Evolutionary conservation across 2,113 vertebrate species (phyloP).

Genomic region (Scatophagus argus): DNA sequence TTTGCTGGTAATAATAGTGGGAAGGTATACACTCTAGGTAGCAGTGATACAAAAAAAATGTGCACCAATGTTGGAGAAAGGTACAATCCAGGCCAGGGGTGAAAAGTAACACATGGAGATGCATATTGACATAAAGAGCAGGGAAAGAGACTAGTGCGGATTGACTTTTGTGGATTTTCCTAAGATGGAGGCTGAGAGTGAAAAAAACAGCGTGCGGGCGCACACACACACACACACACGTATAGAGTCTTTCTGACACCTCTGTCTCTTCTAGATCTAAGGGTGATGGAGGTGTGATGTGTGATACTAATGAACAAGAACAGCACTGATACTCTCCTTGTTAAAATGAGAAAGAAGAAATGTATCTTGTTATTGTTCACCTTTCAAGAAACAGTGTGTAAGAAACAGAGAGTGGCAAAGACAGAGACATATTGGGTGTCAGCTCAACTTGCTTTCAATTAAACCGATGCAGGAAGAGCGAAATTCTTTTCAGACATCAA

Average conservation of each 20-base stretch:
- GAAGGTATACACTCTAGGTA: background rate
- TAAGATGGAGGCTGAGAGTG: conserved; percentile 45
- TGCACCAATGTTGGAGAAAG: conserved; percentile 28
- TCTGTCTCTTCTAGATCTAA: conserved; percentile 72
- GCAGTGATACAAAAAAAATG: conserved; percentile 15
- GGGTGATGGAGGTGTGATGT: conserved; percentile 73
- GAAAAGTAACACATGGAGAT: conserved; percentile 57
- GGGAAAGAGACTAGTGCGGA: conserved; percentile 53
- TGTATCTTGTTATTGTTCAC: conserved; percentile 70
- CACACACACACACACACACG: conserved; percentile 27
- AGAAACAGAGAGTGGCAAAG: conserved; percentile 37
- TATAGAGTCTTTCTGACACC: conserved; percentile 73
- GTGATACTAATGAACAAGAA: conserved; percentile 75
- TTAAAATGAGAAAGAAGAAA: conserved; percentile 67
- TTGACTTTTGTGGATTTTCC: conserved; percentile 68
- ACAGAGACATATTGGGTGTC: conserved; percentile 41
- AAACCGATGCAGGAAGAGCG: conserved; percentile 8
- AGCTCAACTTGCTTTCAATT: conserved; percentile 64
- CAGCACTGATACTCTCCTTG: conserved; percentile 63
- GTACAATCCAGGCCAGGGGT: conserved; percentile 36
- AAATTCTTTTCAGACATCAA: conserved; percentile 18
- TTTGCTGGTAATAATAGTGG: conserved; percentile 9
- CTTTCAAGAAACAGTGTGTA: conserved; percentile 54
- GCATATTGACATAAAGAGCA: conserved; percentile 46
- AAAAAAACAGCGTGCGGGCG: conserved; percentile 32